Evolutionary conservation across 2,888 invertebrate species (phyloP), one percentile per base, ranked within the genome.

Genomic region (Lasioglossum villosulum): DNA sequence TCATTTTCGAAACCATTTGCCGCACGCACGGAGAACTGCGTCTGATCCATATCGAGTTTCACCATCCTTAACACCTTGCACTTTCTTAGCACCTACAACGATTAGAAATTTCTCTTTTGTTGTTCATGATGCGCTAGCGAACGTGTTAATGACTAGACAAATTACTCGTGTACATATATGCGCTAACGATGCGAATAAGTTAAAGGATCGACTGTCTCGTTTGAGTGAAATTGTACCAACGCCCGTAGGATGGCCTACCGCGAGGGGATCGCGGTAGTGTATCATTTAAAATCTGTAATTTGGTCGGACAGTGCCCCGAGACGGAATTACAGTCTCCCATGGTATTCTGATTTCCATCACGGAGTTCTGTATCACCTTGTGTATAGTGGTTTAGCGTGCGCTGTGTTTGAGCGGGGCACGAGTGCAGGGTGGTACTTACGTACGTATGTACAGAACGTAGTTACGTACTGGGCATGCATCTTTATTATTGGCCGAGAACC

Each of bases 401-500:
- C 56, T 56, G n/a, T 48, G 83, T 78, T 75, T 75, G 77, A 75
- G 78, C 74, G 70, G n/a, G 68, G 37, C 80, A 88, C 84, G 78
- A 81, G 75, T 87, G 84, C 84, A 82, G 86, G 81, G 80, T 88
- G 86, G 78, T 88, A 88, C 88, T 89, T 83, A 86, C 79, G 84
- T 81, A 87, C 83, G 90, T 91, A 91, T 91, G 91, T 89, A 86
- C 83, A 83, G 78, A 90, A 86, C 89, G 86, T 92, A 91, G 91
- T 89, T 91, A 91, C 88, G 89, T 92, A 90, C 86, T 86, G 86
- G 87, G 89, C 88, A 91, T 91, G 91, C 90, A 91, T 91, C 91
- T 91, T 91, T 91, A 92, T 91, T 92, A 91, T 92, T 91, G 86
- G 89, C 71, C 89, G 88, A 90, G 91, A 92, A 86, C 86, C 86